These are phyloP conservation scores for Gallinago paraguaiae DNA, from an alignment of 2,113 vertebrate genomes.

Conservation along the genomic window DNA sequence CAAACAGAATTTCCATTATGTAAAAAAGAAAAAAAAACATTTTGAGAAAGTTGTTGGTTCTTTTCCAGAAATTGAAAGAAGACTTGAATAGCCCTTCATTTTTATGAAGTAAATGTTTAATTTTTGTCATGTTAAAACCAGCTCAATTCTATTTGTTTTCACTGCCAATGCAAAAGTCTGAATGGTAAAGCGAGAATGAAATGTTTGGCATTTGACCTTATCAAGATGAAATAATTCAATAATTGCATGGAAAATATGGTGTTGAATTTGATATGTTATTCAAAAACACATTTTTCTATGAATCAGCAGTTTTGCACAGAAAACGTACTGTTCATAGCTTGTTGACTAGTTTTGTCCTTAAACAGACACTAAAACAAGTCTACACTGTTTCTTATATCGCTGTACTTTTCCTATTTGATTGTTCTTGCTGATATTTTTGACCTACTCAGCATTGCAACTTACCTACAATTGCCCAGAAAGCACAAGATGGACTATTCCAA, in stretches of 20 bases:
- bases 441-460: not conserved
- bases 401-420: not conserved
- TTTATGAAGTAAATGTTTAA: not conserved
- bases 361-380: not conserved
- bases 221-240: not conserved
- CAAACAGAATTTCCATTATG: not conserved
- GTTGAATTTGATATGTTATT: not conserved
- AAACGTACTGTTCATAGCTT: not conserved
- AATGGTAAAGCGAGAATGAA: not conserved
- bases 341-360: not conserved
- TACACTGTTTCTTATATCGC: rapidly evolving
- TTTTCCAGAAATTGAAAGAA: not conserved
- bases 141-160: not conserved
- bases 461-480: not conserved
- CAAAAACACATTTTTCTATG: not conserved
- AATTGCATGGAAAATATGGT: not conserved
- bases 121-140: not conserved
- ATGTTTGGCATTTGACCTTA: not conserved
- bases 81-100: not conserved
- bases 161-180: not conserved
- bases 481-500: not conserved
- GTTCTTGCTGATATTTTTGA: not conserved
- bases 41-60: not conserved
- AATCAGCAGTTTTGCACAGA: not conserved
- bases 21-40: not conserved